Base-by-base conservation (phyloP, 2,113 vertebrate species). In the Ictalurus punctatus region DNA sequence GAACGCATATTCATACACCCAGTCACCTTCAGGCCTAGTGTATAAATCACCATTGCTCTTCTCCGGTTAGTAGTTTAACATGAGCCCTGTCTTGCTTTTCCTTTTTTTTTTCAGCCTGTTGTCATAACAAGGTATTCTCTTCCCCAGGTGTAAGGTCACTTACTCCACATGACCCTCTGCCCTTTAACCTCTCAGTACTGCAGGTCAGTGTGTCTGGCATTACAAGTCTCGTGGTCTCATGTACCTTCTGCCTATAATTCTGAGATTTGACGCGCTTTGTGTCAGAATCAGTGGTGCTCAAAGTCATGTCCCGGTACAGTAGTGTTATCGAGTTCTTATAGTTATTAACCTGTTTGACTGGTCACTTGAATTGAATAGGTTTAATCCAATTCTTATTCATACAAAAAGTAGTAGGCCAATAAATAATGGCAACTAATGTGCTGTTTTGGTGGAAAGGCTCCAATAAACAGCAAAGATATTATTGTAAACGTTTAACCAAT, bases 71-170 rank as follows among this genome's bases (percentile, higher is more conserved):
- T 30, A 34, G 52, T 44, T 63, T 81, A 81, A 67, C 74, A 52
- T 79, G 79, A 83, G 76, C n/a, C 30, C 61, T 63, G 40, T 40
- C 34, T 25, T 79, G 48, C 2, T 76, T 63, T 44, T 27, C 78
- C 74, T 74, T 74, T 89, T 91, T 90, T n/a, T 89, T 86, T 89
- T 87, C 84, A 86, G 81, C n/a, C 63, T 56, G 76, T 84, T 81
- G 81, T 84, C 87, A 81, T 84, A 86, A 88, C 83, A 84, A 76
- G 84, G 30, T 52, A 84, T 63, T n/a, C 76, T 84, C 34, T n/a
- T 48, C 19, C 63, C 73, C 79, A 89, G 86, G 81, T 89, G 89
- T 90, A 78, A 73, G 82, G 83, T 30, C 89, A 76, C 79, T 85
- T 86, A 84, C 30, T 56, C 83, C 90, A 73, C 74, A 34, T 54